Conservation (phyloP, 2,888 invertebrate species). For the Drosophila kambysellisi region DNA sequence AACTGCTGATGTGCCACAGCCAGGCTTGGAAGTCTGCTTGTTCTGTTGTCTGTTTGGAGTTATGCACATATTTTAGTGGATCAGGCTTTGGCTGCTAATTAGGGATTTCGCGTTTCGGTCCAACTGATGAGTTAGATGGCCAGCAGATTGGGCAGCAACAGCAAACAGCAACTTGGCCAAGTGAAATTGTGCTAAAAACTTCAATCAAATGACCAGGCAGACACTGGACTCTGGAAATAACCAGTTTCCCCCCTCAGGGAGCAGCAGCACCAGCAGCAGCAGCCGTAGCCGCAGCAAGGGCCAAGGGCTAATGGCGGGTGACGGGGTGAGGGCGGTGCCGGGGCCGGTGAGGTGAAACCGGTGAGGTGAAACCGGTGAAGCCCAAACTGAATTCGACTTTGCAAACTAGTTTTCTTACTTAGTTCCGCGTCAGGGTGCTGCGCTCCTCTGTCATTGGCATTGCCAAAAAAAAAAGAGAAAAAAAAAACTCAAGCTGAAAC, state of each 20-base stretch:
- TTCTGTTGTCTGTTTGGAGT: background rate
- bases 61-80: background rate
- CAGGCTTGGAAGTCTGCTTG: background rate
- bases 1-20: background rate
- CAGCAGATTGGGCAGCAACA: slow-evolving; percentile 3
- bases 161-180: slow-evolving; percentile 29
- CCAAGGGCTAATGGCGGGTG: slow-evolving; percentile 21
- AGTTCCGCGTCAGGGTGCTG: slow-evolving; percentile 63
- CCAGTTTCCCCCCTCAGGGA: slow-evolving; percentile 49
- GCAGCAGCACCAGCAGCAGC: background rate
- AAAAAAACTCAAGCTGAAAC: slow-evolving; percentile 17
- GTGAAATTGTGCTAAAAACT: slow-evolving; percentile 62
- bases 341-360: slow-evolving; percentile 22
- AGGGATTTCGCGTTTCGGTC: slow-evolving; percentile 11
- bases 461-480: slow-evolving; percentile 33
- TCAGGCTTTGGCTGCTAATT: slow-evolving; percentile 22
- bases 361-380: slow-evolving; percentile 43
- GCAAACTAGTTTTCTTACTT: slow-evolving; percentile 70
- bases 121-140: slow-evolving; percentile 15
- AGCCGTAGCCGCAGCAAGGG: background rate
- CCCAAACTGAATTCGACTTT: slow-evolving; percentile 27
- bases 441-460: slow-evolving; percentile 27
- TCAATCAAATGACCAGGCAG: slow-evolving; percentile 65
- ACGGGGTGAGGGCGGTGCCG: background rate
- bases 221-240: slow-evolving; percentile 37